Evolutionary conservation across 2,888 invertebrate species (phyloP).

Genomic region (Cyaniris semiargus): DNA sequence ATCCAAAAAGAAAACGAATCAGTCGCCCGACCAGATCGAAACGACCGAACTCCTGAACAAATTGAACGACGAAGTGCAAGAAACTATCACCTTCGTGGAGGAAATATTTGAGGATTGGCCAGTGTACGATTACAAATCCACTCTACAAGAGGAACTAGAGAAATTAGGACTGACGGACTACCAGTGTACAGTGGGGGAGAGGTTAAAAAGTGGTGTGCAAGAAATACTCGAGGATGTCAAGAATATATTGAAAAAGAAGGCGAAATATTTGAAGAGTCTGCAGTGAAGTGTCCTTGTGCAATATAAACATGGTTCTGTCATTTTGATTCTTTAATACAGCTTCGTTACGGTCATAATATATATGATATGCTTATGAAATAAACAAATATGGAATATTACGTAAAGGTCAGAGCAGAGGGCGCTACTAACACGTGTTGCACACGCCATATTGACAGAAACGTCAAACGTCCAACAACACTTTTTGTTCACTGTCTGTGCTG

Average conservation of each 20-base stretch:
- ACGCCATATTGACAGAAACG: too few relatives aligned
- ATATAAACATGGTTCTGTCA: not conserved
- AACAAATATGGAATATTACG: too few relatives aligned
- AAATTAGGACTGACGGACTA: conserved; percentile 60
- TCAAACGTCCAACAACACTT: too few relatives aligned
- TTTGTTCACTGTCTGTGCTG: too few relatives aligned
- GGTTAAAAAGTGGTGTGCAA: conserved; percentile 72
- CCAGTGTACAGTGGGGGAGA: conserved; percentile 64
- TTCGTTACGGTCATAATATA: not conserved
- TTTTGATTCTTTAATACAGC: not conserved
- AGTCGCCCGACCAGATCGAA: conserved; percentile 68
- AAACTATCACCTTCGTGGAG: conserved; percentile 61
- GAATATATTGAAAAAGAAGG: conserved; percentile 77
- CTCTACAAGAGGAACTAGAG: conserved; percentile 62
- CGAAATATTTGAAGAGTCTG: conserved; percentile 73
- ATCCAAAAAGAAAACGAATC: conserved; percentile 78
- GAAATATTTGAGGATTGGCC: conserved; percentile 70
- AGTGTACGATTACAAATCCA: conserved; percentile 52
- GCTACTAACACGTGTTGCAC: too few relatives aligned
- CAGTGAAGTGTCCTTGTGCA: conserved; percentile 56
- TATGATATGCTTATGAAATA: too few relatives aligned
- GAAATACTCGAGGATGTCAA: conserved; percentile 76
- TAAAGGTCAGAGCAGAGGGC: too few relatives aligned
- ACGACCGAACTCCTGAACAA: conserved; percentile 57
- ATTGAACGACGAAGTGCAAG: conserved; percentile 60